These are phyloP conservation scores for Epinephelus lanceolatus DNA, from an alignment of 2,113 vertebrate species.

Conservation along the genomic window DNA sequence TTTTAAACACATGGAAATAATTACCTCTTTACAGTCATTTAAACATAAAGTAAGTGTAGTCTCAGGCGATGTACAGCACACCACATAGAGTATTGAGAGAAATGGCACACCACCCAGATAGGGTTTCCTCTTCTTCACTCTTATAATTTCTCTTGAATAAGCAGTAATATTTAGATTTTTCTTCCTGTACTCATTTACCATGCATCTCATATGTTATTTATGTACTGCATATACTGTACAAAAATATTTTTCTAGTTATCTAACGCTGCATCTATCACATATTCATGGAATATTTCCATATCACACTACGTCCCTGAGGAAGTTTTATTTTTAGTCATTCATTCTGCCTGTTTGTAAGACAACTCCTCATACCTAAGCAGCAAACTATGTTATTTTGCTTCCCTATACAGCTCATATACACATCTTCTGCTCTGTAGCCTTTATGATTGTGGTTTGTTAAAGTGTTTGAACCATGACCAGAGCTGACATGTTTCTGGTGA, in stretches of 20 bases:
- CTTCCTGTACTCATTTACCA: background rate
- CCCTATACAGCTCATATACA: no score
- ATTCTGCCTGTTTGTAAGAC: no score
- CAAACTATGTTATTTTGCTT: no score
- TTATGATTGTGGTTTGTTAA: no score
- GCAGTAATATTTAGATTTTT: background rate
- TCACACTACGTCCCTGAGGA: background rate
- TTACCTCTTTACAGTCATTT: background rate
- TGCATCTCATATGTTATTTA: slow-evolving; percentile 24
- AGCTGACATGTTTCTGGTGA: no score
- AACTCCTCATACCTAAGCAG: no score
- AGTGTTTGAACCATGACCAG: no score
- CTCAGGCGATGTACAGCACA: background rate
- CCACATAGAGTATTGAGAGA: background rate
- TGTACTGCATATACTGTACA: background rate
- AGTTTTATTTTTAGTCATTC: no score
- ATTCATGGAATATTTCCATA: slow-evolving; percentile 21
- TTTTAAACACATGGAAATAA: background rate
- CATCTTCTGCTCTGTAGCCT: no score
- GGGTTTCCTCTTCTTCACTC: background rate
- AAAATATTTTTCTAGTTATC: background rate
- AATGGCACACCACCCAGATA: background rate
- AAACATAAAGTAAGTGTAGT: no score
- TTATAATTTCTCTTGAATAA: background rate
- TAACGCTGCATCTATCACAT: background rate